These are phyloP conservation scores for Reticulitermes speratus DNA, from an alignment of 1,140 invertebrate species.

Conservation along the genomic window DNA sequence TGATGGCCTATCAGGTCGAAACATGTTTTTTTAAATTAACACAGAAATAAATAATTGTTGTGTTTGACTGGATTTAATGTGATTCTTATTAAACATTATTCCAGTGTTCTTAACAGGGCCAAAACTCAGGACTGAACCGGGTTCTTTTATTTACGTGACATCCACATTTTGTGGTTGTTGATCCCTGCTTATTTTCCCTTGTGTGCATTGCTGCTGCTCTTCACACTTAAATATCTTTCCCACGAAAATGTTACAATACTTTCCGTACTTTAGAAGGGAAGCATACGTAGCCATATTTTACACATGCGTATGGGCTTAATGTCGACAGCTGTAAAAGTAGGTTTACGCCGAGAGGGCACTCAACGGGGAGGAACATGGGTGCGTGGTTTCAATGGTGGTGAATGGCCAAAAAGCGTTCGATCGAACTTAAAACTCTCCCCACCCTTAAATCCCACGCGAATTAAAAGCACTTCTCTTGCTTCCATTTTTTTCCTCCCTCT, in stretches of 20 bases:
- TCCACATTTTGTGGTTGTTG: too few species aligned
- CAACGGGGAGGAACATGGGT: not conserved
- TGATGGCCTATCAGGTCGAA: too few species aligned
- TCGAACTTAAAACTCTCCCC: not conserved
- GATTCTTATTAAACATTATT: too few species aligned
- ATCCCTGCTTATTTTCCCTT: too few species aligned
- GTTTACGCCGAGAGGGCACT: not conserved
- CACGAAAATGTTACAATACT: not conserved
- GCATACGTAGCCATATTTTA: not conserved
- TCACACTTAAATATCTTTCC: not conserved
- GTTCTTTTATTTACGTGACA: too few species aligned
- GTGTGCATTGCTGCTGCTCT: not conserved
- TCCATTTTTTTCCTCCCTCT: not conserved
- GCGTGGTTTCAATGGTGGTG: not conserved
- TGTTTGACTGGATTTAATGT: too few species aligned
- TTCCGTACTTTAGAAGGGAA: not conserved
- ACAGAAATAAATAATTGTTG: too few species aligned
- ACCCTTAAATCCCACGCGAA: not conserved
- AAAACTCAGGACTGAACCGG: too few species aligned
- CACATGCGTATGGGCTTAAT: not conserved
- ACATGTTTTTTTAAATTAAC: too few species aligned
- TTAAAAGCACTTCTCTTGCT: not conserved
- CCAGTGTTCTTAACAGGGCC: too few species aligned
- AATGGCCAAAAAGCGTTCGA: slow-evolving; percentile 1
- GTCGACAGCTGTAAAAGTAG: not conserved